Percentiles rank a stretch among this genome's conserved stretches.
phyloP scores from a whole-genome alignment of 2,113 vertebrate genomes.

The Dasypus novemcinctus region DNA sequence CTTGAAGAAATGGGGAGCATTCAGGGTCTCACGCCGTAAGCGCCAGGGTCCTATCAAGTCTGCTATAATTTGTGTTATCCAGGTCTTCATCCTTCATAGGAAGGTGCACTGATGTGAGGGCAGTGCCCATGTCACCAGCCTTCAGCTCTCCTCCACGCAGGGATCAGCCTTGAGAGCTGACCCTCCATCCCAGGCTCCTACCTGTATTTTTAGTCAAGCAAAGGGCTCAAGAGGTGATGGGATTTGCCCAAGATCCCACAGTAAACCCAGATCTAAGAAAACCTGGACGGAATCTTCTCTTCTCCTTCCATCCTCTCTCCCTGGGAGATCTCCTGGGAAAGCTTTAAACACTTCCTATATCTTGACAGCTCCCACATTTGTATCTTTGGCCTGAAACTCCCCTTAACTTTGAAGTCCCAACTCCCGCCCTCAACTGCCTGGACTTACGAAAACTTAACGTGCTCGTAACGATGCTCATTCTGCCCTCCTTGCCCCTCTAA shows the following conservation, averaged over 20 bases:
- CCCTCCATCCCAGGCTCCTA: not conserved
- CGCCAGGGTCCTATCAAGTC: not conserved
- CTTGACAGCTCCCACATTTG: too few relatives aligned
- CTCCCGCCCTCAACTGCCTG: fast-evolving
- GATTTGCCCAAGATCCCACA: not conserved
- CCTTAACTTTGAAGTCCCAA: not conserved
- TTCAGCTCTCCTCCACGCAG: not conserved
- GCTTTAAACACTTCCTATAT: not conserved
- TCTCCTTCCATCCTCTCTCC: not conserved
- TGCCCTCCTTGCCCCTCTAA: too few relatives aligned
- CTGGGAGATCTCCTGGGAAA: not conserved
- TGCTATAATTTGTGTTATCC: too few relatives aligned
- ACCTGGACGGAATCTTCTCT: not conserved
- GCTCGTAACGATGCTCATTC: not conserved
- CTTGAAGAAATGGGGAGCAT: not conserved
- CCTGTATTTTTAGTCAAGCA: not conserved
- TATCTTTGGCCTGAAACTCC: not conserved
- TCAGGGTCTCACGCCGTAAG: not conserved
- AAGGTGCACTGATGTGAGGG: not conserved
- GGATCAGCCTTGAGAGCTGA: not conserved
- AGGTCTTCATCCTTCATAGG: too few relatives aligned
- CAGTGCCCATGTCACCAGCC: fast-evolving
- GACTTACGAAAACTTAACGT: not conserved
- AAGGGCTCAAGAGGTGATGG: too few relatives aligned
- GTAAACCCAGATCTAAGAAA: not conserved